These are phyloP conservation scores for Zapus hudsonius DNA, from an alignment of 2,113 vertebrate species.

Conservation along the genomic window DNA sequence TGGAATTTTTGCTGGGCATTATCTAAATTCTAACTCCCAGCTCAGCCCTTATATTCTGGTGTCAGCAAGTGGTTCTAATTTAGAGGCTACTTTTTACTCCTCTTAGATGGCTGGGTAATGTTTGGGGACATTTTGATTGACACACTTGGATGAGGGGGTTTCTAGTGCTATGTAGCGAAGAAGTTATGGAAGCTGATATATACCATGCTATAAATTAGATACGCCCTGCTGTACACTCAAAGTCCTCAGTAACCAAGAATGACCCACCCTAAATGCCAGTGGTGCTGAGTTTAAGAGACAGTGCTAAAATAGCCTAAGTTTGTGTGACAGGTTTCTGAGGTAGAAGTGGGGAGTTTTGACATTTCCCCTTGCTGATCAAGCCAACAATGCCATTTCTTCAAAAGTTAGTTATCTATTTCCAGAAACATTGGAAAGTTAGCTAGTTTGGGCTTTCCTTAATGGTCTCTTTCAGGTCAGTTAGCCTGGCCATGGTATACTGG, in stretches of 20 bases:
- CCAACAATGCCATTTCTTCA: conserved; percentile 15
- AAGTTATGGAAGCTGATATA: not conserved
- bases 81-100: not conserved
- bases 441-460: not conserved
- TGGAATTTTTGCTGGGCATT: too few species aligned
- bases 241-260: not conserved
- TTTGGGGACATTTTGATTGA: not conserved
- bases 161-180: not conserved
- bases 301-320: not conserved
- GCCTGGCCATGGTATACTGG: not conserved
- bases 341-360: not conserved
- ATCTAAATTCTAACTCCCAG: too few species aligned
- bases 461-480: conserved; percentile 11
- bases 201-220: too few species aligned
- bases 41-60: too few species aligned
- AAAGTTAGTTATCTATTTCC: not conserved
- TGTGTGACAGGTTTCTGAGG: not conserved
- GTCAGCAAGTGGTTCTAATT: not conserved
- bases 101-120: not conserved
- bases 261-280: not conserved
- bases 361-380: not conserved
- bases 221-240: not conserved
- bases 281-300: not conserved
- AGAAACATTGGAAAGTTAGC: conserved; percentile 10
- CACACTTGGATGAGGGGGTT: not conserved